A percentile compares a stretch with the other conserved stretches of the same genome.
Conservation (phyloP, 2,888 invertebrate species). For the Plebejus melissa region DNA sequence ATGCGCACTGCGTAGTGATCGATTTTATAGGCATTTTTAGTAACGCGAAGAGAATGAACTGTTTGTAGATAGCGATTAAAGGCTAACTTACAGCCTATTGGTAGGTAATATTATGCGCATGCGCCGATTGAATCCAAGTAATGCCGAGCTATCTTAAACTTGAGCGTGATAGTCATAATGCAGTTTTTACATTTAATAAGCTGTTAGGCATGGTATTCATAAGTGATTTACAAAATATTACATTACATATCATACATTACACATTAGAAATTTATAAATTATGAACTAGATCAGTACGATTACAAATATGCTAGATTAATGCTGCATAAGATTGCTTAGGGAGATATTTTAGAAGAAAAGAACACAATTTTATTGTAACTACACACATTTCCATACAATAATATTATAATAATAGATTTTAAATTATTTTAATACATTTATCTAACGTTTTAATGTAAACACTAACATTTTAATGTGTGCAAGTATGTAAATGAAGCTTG, state of each 20-base stretch:
- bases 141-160: too few relatives aligned
- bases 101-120: too few relatives aligned
- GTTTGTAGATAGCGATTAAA: too few relatives aligned
- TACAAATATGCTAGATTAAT: background rate
- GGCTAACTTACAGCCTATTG: too few relatives aligned
- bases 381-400: background rate
- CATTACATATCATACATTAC: background rate
- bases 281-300: slow-evolving; percentile 16
- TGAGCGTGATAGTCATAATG: too few relatives aligned
- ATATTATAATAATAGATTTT: background rate
- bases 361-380: background rate
- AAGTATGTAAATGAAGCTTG: slow-evolving; percentile 1
- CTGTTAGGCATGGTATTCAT: background rate
- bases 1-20: too few relatives aligned
- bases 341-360: background rate
- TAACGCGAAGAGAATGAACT: too few relatives aligned
- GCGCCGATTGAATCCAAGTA: too few relatives aligned
- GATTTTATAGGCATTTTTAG: too few relatives aligned
- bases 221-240: slow-evolving; percentile 2
- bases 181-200: background rate
- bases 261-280: background rate
- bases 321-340: background rate
- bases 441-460: background rate
- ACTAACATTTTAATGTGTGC: slow-evolving; percentile 10
- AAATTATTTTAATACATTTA: background rate